These are phyloP conservation scores for Anguilla japonica DNA, from an alignment of 2,113 vertebrate genomes.

Conservation along the genomic window DNA sequence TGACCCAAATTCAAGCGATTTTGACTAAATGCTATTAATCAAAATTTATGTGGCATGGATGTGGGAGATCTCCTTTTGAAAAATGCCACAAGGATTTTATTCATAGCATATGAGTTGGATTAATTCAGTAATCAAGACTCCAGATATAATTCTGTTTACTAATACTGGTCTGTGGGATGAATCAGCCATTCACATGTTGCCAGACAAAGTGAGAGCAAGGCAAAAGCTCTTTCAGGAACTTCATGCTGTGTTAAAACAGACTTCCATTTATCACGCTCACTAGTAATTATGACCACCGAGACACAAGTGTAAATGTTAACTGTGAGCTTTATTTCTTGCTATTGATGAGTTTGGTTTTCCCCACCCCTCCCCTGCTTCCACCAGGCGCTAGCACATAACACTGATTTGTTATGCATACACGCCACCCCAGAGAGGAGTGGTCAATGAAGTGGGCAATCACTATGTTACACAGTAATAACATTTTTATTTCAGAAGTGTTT, in stretches of 20 bases:
- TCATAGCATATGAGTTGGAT: constrained; percentile 12
- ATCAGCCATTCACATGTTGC: neutral
- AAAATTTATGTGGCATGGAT: neutral
- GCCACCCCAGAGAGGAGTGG: neutral
- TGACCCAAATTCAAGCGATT: neutral
- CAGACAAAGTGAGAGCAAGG: neutral
- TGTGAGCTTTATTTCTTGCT: neutral
- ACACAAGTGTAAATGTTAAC: neutral
- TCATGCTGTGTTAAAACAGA: neutral
- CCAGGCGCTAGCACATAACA: neutral
- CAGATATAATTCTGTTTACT: neutral
- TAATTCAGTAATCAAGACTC: constrained; percentile 5
- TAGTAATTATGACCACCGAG: neutral
- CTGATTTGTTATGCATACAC: neutral
- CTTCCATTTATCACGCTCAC: neutral
- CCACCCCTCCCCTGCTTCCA: neutral
- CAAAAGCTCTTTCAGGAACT: neutral
- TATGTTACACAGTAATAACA: neutral
- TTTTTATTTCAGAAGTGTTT: neutral
- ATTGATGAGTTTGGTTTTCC: neutral
- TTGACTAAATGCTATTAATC: neutral
- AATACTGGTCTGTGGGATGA: neutral
- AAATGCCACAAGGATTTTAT: constrained; percentile 12
- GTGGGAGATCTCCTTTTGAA: constrained; percentile 3
- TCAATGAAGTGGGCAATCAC: neutral